Evolutionary conservation across 1,140 invertebrate species (phyloP).

Genomic region (Platorchestia sp.): DNA sequence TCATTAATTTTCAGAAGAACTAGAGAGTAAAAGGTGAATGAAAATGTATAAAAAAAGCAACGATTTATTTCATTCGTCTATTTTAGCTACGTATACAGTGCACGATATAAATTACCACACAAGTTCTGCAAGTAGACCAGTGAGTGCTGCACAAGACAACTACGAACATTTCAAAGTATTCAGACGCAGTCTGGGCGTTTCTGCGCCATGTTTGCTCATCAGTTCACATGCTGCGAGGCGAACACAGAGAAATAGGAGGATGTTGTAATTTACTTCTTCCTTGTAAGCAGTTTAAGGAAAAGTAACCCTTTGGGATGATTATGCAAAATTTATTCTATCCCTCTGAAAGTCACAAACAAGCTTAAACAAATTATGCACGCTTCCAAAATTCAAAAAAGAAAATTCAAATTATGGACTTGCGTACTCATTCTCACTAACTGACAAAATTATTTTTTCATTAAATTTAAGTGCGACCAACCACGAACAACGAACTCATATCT

Average conservation of each 20-base stretch:
- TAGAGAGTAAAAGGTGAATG: background rate
- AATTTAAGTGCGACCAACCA: background rate
- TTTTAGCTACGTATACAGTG: background rate
- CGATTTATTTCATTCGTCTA: background rate
- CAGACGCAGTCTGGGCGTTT: background rate
- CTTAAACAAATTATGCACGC: background rate
- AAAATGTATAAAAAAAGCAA: background rate
- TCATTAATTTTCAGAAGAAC: background rate
- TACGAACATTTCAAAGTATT: background rate
- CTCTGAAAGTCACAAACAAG: background rate
- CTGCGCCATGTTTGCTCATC: background rate
- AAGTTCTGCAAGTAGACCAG: background rate
- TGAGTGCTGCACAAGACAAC: background rate
- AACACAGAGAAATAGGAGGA: background rate
- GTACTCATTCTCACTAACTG: background rate
- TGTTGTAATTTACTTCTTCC: background rate
- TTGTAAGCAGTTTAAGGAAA: background rate
- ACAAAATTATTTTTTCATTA: background rate
- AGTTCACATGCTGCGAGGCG: background rate
- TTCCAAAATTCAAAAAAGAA: background rate
- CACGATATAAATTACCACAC: background rate
- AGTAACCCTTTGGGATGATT: background rate
- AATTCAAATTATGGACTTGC: background rate
- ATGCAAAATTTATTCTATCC: background rate
- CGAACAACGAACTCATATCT: too few species aligned